A percentile compares a stretch with the other conserved stretches of the same genome.
Conservation (phyloP, 2,888 invertebrate genomes). For the Dusona sp. region DNA sequence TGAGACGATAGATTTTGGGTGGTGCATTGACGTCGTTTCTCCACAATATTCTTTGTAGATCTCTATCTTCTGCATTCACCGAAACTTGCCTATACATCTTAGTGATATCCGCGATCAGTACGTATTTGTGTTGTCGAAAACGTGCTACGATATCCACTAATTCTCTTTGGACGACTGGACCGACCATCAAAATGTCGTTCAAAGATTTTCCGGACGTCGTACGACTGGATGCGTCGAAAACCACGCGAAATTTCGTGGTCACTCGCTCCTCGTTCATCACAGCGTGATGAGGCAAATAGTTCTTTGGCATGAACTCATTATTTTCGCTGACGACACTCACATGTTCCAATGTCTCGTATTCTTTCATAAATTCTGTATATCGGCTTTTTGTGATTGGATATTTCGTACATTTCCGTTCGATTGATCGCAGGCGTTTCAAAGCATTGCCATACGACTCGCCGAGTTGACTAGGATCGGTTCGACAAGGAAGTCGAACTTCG, state of each 20-base stretch:
- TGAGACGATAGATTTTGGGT: slow-evolving; percentile 24
- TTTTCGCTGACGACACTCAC: slow-evolving; percentile 24
- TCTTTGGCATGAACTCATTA: neutral
- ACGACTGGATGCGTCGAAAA: slow-evolving; percentile 76
- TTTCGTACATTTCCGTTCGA: slow-evolving; percentile 59
- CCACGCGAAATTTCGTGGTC: slow-evolving; percentile 75
- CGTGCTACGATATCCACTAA: slow-evolving; percentile 25
- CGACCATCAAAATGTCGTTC: slow-evolving; percentile 43
- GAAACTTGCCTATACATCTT: slow-evolving; percentile 35
- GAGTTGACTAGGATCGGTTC: slow-evolving; percentile 39
- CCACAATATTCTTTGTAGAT: slow-evolving; percentile 65
- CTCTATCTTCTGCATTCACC: slow-evolving; percentile 40
- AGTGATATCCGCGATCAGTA: slow-evolving; percentile 32
- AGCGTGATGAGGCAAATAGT: slow-evolving; percentile 75
- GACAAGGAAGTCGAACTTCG: slow-evolving; percentile 42
- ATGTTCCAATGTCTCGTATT: slow-evolving; percentile 48
- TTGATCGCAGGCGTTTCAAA: slow-evolving; percentile 44
- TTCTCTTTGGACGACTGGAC: slow-evolving; percentile 48
- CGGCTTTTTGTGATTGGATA: neutral
- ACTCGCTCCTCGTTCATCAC: slow-evolving; percentile 71
- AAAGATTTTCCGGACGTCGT: slow-evolving; percentile 64
- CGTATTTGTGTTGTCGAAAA: slow-evolving; percentile 48
- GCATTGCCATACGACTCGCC: slow-evolving; percentile 59
- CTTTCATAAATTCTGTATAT: slow-evolving; percentile 59
- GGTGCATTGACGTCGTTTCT: slow-evolving; percentile 27